Evolutionary conservation across 2,113 vertebrate species (phyloP).

Genomic region (Rhineura floridana): DNA sequence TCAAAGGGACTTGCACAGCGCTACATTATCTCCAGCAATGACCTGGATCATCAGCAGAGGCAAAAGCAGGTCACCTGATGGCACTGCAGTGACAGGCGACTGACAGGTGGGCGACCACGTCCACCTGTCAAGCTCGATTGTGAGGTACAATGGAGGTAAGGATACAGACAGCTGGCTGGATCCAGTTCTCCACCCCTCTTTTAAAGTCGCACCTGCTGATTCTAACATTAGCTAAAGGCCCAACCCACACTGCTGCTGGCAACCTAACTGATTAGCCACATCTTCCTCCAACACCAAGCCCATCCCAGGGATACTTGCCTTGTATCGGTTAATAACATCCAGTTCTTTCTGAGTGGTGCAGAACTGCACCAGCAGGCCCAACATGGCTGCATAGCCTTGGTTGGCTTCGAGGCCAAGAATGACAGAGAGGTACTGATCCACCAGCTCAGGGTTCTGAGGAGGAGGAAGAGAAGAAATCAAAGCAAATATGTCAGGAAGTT

Average conservation of each 20-base stretch:
- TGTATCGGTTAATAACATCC: slow-evolving; percentile 82
- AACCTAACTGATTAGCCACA: neutral
- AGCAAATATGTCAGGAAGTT: rapidly evolving
- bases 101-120: too few species aligned
- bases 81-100: too few species aligned
- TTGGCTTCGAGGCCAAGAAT: slow-evolving; percentile 87
- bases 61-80: too few species aligned
- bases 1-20: too few species aligned
- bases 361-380: slow-evolving; percentile 89
- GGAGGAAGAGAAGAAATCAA: slow-evolving; percentile 22
- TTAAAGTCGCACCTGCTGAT: neutral
- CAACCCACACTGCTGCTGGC: too few species aligned
- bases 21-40: too few species aligned
- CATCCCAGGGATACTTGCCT: slow-evolving; percentile 70
- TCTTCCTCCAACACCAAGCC: neutral
- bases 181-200: neutral
- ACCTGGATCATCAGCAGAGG: too few species aligned
- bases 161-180: neutral
- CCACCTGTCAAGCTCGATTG: too few species aligned
- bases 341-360: slow-evolving; percentile 87
- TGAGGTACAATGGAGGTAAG: neutral
- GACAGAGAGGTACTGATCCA: slow-evolving; percentile 86
- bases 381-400: slow-evolving; percentile 81
- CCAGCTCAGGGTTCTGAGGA: slow-evolving; percentile 85
- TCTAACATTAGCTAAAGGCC: neutral